Evolutionary conservation across 2,888 invertebrate genomes (phyloP).

Genomic region (Lordiphosa fenestrarum): DNA sequence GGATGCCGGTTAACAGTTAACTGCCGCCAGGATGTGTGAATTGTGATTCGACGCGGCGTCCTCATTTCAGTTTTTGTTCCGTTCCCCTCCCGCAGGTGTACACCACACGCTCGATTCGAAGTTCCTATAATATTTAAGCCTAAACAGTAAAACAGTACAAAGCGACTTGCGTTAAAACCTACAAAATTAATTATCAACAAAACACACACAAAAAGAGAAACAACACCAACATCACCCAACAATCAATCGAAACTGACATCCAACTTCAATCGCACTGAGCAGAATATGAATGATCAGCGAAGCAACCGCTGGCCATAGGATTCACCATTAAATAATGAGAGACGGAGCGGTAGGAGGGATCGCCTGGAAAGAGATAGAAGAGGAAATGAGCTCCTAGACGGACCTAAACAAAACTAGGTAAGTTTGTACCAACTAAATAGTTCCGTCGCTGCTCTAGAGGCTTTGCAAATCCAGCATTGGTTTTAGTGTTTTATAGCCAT

Average conservation of each 20-base stretch:
- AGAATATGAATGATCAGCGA: constrained; percentile 5
- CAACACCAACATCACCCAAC: neutral
- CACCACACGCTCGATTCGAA: constrained; percentile 49
- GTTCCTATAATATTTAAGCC: constrained; percentile 68
- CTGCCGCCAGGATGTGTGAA: constrained; percentile 3
- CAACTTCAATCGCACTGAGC: constrained; percentile 10
- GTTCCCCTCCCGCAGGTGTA: constrained; percentile 34
- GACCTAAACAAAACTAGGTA: neutral
- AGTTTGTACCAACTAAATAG: neutral
- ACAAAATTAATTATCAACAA: constrained; percentile 11
- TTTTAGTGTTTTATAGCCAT: no score
- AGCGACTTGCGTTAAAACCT: constrained; percentile 27
- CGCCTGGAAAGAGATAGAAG: no score
- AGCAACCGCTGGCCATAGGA: constrained; percentile 3
- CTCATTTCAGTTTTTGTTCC: constrained; percentile 1
- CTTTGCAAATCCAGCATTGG: no score
- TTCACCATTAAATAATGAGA: constrained; percentile 1
- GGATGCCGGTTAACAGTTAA: constrained; percentile 20
- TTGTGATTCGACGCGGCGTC: constrained; percentile 11
- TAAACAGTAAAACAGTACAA: constrained; percentile 55
- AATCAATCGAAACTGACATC: constrained; percentile 7
- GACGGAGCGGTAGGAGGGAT: no score
- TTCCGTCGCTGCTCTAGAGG: no score
- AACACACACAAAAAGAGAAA: constrained; percentile 6
- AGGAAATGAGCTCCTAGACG: no score